Base-by-base conservation (phyloP, 2,888 invertebrate genomes). In the Stramonita haemastoma region DNA sequence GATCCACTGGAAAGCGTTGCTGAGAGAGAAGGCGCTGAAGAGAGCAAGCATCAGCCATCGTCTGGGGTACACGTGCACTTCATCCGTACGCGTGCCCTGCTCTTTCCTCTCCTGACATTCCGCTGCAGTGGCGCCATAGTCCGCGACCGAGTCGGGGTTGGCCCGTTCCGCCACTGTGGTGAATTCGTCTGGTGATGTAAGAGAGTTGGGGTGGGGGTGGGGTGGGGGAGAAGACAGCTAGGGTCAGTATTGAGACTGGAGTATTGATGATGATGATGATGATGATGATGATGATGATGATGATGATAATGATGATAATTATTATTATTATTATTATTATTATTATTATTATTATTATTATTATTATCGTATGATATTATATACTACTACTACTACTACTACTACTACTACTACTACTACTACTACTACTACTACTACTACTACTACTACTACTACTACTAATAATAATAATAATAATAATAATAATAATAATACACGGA, bases 1-100 rank as follows among this genome's bases (percentile, higher is more conserved):
- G 94, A 99, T 98, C 99, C 99, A 99, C 96, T 99, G 99, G 97
- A 98, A 97, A 86, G 98, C 97, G 96, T 99, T 99, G 89, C 98
- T 97, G 89, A 98, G 98, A 17, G 99, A 99, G 96, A 98, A 98
- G 86, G 98, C 95, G 19, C 98, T 98, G 96, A 99, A 99, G 93
- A 99, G 97, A 90, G 97, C 96, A 93, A 99, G 96, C 94, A 99
- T 97, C 91, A 98, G 96, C 98, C 98, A 99, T 96, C 99, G 97
- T 92, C 97, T 89, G 46, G 90, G 91, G 89, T 93, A 94, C 60
- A 93, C 93, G 36, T 91, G 91, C 0, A 90, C 88, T 22, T 86
- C 86, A 22, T 83, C 79, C 17, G 86, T 56, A n/a, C 57, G 46
- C 22, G 32, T 88, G 73, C 0, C n/a, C 34, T 29, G 36, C 17